Evolutionary conservation across 2,888 invertebrate species (phyloP), one percentile per base, ranked within the genome.

Genomic region (Andricus quercusramuli): DNA sequence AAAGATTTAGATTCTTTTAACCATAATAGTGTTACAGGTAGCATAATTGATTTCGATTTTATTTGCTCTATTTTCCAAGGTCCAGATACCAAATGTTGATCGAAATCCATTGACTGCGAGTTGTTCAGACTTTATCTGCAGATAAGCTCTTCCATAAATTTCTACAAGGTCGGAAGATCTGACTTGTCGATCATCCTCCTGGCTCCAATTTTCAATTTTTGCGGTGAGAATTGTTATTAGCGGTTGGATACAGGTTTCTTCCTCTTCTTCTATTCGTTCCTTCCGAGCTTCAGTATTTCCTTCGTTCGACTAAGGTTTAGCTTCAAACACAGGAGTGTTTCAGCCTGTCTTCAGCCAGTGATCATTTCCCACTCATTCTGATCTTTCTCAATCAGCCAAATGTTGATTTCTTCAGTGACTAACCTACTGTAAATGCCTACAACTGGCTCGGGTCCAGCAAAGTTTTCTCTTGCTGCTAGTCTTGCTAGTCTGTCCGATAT

Each of bases 121-220:
- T 78, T 82, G 44, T 82, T 85, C 83, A 66, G 85, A 83, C 70
- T 89, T 85, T 74, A 88, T 86, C 82, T 87, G 81, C 25, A 84
- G 70, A 76, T 87, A 90, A n/a, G 89, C 89, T 77, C 85, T 82
- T 47, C 87, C 86, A 82, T 90, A 90, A 22, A 90, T 32, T 78
- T 85, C 20, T 56, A n/a, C 56, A 56, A 56, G 20, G 15, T 20
- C 56, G n/a, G 56, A 56, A 56, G 56, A 2, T 56, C n/a, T 5
- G 56, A 56, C n/a, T 20, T 17, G 6, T 56, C 20, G 56, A 56
- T 56, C 6, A n/a, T 56, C 5, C 20, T n/a, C 5, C 6, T 1
- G 56, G 6, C 6, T n/a, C 56, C 56, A 56, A 2, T 20, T 17
- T n/a, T 56, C 1, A 5, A 41, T 9, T 37, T 68, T n/a, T 8